Conservation (phyloP, 2,888 invertebrate genomes). For the Acrobasis repandana region DNA sequence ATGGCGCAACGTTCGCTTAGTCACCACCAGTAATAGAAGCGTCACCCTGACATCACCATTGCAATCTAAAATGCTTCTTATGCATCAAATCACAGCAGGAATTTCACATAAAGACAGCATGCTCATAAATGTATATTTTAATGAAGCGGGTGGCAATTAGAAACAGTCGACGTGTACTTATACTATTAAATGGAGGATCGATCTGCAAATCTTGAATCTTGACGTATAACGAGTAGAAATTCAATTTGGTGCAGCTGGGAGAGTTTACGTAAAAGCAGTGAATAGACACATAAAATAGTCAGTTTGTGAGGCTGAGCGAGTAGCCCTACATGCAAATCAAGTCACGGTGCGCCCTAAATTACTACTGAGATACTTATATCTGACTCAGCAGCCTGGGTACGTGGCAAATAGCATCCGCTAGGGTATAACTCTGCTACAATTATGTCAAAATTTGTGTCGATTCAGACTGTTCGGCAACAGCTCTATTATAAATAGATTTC, state of each 20-base stretch:
- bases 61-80: conserved; percentile 53
- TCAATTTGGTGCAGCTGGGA: conserved; percentile 42
- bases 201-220: conserved; percentile 45
- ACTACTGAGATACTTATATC: conserved; percentile 57
- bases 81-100: conserved; percentile 29
- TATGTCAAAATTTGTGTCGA: conserved; percentile 62
- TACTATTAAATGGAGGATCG: conserved; percentile 27
- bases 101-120: conserved; percentile 23
- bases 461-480: conserved; percentile 56
- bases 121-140: background rate
- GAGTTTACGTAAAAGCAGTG: conserved; percentile 58
- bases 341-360: conserved; percentile 76
- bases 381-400: conserved; percentile 58
- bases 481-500: conserved; percentile 78
- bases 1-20: conserved; percentile 56
- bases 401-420: conserved; percentile 66
- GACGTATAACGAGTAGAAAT: conserved; percentile 49
- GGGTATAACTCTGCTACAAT: conserved; percentile 61
- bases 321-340: conserved; percentile 75
- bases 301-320: conserved; percentile 52
- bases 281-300: conserved; percentile 63
- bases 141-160: conserved; percentile 10
- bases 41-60: conserved; percentile 48
- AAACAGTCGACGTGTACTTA: background rate
- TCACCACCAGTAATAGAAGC: conserved; percentile 61